phyloP scores from a whole-genome alignment of 2,888 invertebrate species.

The Fragum fragum region DNA sequence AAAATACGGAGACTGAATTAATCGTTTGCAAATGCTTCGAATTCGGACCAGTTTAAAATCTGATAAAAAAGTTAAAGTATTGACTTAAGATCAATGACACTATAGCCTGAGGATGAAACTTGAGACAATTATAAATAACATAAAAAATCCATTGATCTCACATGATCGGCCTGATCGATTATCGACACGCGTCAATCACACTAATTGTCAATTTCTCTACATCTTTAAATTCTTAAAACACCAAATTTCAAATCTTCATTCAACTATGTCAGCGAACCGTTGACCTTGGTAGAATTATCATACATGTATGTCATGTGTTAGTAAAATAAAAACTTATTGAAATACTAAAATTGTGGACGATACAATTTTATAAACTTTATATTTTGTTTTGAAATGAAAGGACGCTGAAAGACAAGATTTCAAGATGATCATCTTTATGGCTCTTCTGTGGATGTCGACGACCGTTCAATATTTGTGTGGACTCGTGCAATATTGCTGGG shows the following conservation, averaged over 20 bases:
- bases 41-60: no score
- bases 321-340: no score
- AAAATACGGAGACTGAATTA: no score
- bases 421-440: conserved; percentile 56
- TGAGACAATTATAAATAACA: conserved; percentile 23
- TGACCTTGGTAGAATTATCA: not conserved
- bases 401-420: not conserved
- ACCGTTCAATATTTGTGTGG: conserved; percentile 45
- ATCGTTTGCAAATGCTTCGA: no score
- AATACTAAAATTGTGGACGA: no score
- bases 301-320: not conserved
- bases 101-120: not conserved
- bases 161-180: conserved; percentile 42
- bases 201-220: conserved; percentile 24
- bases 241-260: not conserved
- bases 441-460: conserved; percentile 44
- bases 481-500: conserved; percentile 20
- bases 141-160: conserved; percentile 41
- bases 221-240: conserved; percentile 20
- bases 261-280: not conserved
- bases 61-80: no score
- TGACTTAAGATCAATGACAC: conserved; percentile 20
- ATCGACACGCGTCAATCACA: conserved; percentile 48
- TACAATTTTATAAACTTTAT: no score
- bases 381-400: no score